Evolutionary conservation across 2,113 vertebrate species (phyloP).

Genomic region (Xenus cinereus): DNA sequence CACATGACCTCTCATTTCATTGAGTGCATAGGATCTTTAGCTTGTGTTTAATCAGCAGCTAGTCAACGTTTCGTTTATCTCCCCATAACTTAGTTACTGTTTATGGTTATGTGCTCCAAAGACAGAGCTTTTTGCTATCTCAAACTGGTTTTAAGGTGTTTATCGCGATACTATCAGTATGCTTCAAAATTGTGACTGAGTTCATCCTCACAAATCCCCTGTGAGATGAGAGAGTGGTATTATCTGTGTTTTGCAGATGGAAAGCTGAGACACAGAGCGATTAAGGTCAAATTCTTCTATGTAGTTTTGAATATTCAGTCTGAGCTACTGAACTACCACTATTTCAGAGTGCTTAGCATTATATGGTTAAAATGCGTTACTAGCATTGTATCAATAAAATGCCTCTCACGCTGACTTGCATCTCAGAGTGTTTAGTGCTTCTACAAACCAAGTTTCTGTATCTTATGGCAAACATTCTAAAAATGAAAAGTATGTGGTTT

Average conservation of each 20-base stretch:
- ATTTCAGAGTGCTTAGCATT: background rate
- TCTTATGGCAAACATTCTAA: background rate
- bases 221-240: conserved; percentile 1
- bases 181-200: background rate
- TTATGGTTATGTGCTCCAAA: background rate
- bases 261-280: background rate
- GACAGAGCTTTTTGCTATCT: background rate
- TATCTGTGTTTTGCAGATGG: conserved; percentile 14
- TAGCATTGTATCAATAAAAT: background rate
- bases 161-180: background rate
- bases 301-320: background rate
- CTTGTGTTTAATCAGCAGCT: background rate
- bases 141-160: background rate
- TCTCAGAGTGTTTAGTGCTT: background rate
- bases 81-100: background rate
- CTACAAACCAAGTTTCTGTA: background rate
- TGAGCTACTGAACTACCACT: background rate
- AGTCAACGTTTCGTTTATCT: background rate
- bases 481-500: background rate
- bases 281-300: conserved; percentile 9
- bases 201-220: conserved; percentile 9
- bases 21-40: background rate
- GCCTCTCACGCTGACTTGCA: background rate
- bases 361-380: background rate
- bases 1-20: background rate